A percentile compares a stretch with the other conserved stretches of the same genome.
phyloP scores from a whole-genome alignment of 2,888 invertebrate species.

The Amitus sp. region DNA sequence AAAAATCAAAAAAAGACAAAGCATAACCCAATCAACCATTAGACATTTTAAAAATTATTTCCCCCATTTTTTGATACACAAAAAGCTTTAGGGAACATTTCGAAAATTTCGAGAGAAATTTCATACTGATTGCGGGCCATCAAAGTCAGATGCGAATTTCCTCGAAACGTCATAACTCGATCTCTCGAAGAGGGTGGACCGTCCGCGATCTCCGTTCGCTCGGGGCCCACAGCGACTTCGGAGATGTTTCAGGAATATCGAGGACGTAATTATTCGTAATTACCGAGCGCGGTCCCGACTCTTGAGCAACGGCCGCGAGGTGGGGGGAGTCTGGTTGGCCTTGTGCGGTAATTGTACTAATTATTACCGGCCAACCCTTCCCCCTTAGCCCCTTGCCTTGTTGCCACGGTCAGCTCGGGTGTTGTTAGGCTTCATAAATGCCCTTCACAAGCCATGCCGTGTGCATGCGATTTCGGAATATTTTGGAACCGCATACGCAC shows the following conservation, averaged over 20 bases:
- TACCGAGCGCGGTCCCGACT: conserved; percentile 59
- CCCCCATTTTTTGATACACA: no score
- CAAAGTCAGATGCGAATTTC: no score
- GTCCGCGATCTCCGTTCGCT: conserved; percentile 41
- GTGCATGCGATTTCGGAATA: conserved; percentile 12
- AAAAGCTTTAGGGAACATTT: no score
- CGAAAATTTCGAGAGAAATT: no score
- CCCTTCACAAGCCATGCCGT: conserved; percentile 18
- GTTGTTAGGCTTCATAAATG: conserved; percentile 20
- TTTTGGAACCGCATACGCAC: conserved; percentile 6
- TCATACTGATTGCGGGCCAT: no score
- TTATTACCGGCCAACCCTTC: conserved; percentile 52
- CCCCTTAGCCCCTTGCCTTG: conserved; percentile 34
- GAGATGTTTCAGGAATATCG: conserved; percentile 62
- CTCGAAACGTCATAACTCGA: no score
- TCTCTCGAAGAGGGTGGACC: conserved; percentile 45
- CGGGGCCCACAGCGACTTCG: conserved; percentile 48
- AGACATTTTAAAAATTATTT: no score
- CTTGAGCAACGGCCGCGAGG: conserved; percentile 58
- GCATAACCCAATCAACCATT: no score
- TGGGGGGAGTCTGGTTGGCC: conserved; percentile 57
- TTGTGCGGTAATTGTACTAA: conserved; percentile 65
- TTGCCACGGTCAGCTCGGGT: conserved; percentile 15
- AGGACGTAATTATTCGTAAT: conserved; percentile 64
- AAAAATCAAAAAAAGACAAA: no score